Base-by-base conservation (phyloP, 1,140 invertebrate genomes). In the Meloidogyne chitwoodi region DNA sequence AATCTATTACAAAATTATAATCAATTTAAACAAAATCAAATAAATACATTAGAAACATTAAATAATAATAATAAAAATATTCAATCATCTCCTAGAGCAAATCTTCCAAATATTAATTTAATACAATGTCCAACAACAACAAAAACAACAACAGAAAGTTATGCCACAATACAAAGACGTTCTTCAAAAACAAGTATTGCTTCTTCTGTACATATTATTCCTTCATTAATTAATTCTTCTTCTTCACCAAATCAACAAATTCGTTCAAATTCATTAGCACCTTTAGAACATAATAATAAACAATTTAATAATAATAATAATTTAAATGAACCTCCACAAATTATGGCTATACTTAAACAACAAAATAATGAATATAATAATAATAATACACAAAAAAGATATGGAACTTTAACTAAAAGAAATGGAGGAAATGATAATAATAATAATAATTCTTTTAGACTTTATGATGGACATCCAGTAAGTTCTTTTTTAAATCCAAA, bases 121-220 rank as follows among this genome's bases (percentile, higher is more conserved):
- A n/a, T 56, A 16, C 44, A 48, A 48, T 48, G 14, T 19, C 48
- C 48, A n/a, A 56, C 2, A 22, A 22, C 38, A 12, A 19, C 2
- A 22, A 22, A 22, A 12, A 19, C 29, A 31, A 31, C 6, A 31
- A 31, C 56, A 64, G 70, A 73, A 62, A 73, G 48, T 31, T 73
- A 73, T 22, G 70, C 70, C 29, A 73, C 70, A 61, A 73, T 73
- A 38, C 16, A 64, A 26, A 61, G 70, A 26, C 48, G 70, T 0
- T 73, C 44, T 31, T 73, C 70, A 63, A 73, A 73, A 24, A 63
- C 70, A 22, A 73, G 70, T 31, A 64, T 73, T 26, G 22, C 48
- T 8, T 56, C 56, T 22, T 73, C 70, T 38, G 27, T 10, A 24
- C 48, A 56, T 12, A 11, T n/a, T 29, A 27, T 64, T 61, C 56